Evolutionary conservation across 2,888 invertebrate genomes (phyloP).

Genomic region (Argyresthia albistria): DNA sequence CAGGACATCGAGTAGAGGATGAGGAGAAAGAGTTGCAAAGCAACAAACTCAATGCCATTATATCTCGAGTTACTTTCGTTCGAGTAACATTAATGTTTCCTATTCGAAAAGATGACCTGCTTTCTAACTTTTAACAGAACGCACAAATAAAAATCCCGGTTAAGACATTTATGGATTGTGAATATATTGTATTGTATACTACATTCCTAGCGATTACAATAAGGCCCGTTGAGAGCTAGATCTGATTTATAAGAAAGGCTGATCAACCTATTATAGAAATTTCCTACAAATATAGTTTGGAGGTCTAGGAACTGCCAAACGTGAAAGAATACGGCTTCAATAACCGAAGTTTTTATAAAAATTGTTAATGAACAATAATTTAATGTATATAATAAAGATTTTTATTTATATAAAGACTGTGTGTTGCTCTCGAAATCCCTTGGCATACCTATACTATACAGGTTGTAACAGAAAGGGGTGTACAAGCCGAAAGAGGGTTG

Average conservation of each 20-base stretch:
- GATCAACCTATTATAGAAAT: conserved; percentile 39
- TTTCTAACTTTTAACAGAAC: conserved; percentile 68
- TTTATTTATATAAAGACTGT: conserved; percentile 45
- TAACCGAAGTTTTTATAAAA: conserved; percentile 57
- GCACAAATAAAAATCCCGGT: conserved; percentile 51
- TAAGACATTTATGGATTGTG: conserved; percentile 36
- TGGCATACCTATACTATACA: too few relatives aligned
- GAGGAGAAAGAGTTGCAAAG: conserved; percentile 14
- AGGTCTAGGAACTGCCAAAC: conserved; percentile 34
- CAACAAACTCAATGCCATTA: conserved; percentile 56
- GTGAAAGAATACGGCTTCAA: conserved; percentile 46
- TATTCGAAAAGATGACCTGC: conserved; percentile 50
- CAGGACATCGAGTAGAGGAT: conserved; percentile 70
- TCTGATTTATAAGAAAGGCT: conserved; percentile 58
- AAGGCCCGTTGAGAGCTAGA: conserved; percentile 44
- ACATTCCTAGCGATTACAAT: conserved; percentile 49
- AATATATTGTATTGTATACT: conserved; percentile 38
- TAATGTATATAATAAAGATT: conserved; percentile 69
- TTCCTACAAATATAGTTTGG: conserved; percentile 37
- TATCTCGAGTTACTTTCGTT: conserved; percentile 50
- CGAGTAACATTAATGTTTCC: conserved; percentile 63
- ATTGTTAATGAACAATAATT: conserved; percentile 58
- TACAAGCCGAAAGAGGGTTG: too few relatives aligned
- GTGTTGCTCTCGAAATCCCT: background rate
- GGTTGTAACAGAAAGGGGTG: too few relatives aligned